Base-by-base conservation (phyloP, 2,888 invertebrate species). In the Vesta saturnalis region DNA sequence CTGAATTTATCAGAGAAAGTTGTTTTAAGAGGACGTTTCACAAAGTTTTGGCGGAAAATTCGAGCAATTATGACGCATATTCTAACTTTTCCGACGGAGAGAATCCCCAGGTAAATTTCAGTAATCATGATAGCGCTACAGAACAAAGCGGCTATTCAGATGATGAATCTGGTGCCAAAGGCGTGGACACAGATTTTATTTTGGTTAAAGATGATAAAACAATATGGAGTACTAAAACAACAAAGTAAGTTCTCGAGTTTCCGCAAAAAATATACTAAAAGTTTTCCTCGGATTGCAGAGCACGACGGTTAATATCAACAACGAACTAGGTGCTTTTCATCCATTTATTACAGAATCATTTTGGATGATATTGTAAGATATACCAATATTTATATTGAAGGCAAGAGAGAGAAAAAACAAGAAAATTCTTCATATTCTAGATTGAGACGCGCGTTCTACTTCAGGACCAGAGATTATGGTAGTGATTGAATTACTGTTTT, bases 361-460 rank as follows among this genome's bases (percentile, higher is more conserved):
- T 19, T 15, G 8, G 14, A 54, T n/a, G 18, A 16, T 5, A 54
- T 54, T 19, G 54, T 54, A 19, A 10, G n/a, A 6, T 54, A 21
- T 15, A 54, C 18, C 54, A 54, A 54, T 54, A 19, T 54, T 18
- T 54, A 54, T 54, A 54, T 54, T 54, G 10, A 46, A 12, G 6
- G 10, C 6, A 46, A 6, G 14, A 46, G 10, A 4, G 14, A 4
- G 3, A 46, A 46, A 46, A 46, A 46, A 46, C n/a, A n/a, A n/a
- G n/a, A n/a, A n/a, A n/a, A n/a, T n/a, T n/a, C n/a, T n/a, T n/a
- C n/a, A n/a, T n/a, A n/a, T n/a, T n/a, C n/a, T n/a, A n/a, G n/a
- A n/a, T n/a, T n/a, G n/a, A n/a, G n/a, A n/a, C n/a, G n/a, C n/a
- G n/a, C n/a, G n/a, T n/a, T n/a, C n/a, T n/a, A n/a, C n/a, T n/a